A percentile compares a stretch with the other conserved stretches of the same genome.
phyloP scores from a whole-genome alignment of 2,797 vertebrate species.

The Pipistrellus kuhlii region DNA sequence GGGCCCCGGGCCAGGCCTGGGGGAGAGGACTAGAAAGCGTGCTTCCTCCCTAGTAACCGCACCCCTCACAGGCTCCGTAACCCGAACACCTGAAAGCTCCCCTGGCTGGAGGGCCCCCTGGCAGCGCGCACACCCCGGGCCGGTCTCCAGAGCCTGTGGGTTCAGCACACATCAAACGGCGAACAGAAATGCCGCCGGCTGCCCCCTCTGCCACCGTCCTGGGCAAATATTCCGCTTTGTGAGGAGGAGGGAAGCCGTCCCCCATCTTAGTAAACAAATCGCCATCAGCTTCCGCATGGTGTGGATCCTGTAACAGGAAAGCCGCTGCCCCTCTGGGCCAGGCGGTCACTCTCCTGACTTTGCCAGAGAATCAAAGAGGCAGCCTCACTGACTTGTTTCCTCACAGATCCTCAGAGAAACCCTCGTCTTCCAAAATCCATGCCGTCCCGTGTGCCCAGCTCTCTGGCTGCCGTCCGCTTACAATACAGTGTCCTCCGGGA shows the following conservation, averaged over 20 bases:
- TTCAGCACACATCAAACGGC: not conserved
- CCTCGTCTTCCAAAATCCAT: not conserved
- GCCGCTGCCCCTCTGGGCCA: rapidly evolving
- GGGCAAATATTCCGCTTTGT: conserved; percentile 6
- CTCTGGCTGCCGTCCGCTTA: not conserved
- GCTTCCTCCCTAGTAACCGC: not conserved
- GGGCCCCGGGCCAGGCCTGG: not conserved
- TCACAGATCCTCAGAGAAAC: not conserved
- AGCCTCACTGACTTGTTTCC: conserved; percentile 11
- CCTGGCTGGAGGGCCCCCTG: not conserved
- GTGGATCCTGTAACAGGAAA: not conserved
- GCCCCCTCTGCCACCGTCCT: not conserved
- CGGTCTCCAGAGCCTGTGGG: not conserved
- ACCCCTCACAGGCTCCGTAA: not conserved
- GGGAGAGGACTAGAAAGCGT: not conserved
- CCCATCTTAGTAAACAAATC: conserved; percentile 70
- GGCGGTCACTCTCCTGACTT: rapidly evolving
- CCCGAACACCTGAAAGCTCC: not conserved
- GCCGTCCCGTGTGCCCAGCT: rapidly evolving
- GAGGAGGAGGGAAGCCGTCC: conserved; percentile 3
- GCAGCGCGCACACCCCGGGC: not conserved
- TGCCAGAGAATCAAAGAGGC: conserved; percentile 28
- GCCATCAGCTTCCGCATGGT: not conserved
- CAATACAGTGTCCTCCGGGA: not conserved
- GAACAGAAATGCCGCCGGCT: not conserved